Evolutionary conservation across 2,888 invertebrate genomes (phyloP), one percentile per base, ranked within the genome.

Genomic region (Apamea monoglypha): DNA sequence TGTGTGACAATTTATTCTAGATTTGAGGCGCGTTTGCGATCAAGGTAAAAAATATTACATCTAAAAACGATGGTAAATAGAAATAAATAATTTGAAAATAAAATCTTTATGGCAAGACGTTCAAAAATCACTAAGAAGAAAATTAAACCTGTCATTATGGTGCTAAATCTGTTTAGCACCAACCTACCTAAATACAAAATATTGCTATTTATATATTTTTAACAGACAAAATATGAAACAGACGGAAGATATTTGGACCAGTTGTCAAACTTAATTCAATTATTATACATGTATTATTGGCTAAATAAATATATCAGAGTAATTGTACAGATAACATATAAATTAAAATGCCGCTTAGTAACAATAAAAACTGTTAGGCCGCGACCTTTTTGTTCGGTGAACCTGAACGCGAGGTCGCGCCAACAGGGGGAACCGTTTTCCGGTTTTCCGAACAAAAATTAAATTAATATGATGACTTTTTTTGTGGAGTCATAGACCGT

Each of bases 1-100:
- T 36, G 61, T 29, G 16, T 56, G 8, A 56, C 25, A n/a, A 63
- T 63, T 66, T 77, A 81, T 71, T 53, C 83, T 86, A 86, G 21
- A 44, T 66, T 88, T 88, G 89, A 88, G 87, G 87, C 81, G 68
- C 71, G 18, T 87, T 72, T 82, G 87, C 89, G 85, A 85, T 77
- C 29, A 67, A 32, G 3, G 6, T 82, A 67, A 66, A 44, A 63
- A 59, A 56, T 16, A 53, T 73, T 40, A 56, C 3, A 63, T 40
- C 10, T 77, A 61, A 5, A 63, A 73, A 59, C 72, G 0, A 73
- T 7, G 29, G 66, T 69, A 72, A 72, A 67, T 70, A 61, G 8
- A 76, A 76, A 85, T 83, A 81, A 85, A 85, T 83, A 66, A 69
- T 71, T 76, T 84, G 32, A 74, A 68, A 80, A 85, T 78, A 83